Evolutionary conservation across 1,140 invertebrate genomes (phyloP), one percentile per base, ranked within the genome.

Genomic region (Zaprionus ornatus): DNA sequence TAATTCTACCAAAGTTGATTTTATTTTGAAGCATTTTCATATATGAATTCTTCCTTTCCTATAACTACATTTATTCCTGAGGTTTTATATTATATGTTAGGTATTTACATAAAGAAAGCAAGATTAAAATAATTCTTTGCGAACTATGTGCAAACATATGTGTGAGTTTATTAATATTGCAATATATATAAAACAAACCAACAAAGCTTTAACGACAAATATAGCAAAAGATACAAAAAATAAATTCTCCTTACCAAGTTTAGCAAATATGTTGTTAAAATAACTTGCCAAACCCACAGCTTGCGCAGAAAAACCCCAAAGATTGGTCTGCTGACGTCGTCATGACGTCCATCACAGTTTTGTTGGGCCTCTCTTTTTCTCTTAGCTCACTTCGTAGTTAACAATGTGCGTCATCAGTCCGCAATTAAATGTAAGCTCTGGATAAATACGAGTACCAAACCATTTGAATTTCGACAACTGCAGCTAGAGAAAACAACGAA

Each of bases 331-430:
- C n/a, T 45, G 40, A 45, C 40, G 7, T 45, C n/a, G 40, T 3
- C 40, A 17, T 45, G 40, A 45, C 40, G n/a, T 45, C 17, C 40
- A 45, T 45, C 40, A 45, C n/a, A 45, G 7, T 17, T 17, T 45
- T 5, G 40, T 7, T 17, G n/a, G 6, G n/a, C 15, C n/a, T 9
- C n/a, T 45, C 40, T 17, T 9, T 45, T 45, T 9, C 17, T 45
- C n/a, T 7, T n/a, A 17, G n/a, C 9, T 45, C 40, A 45, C 6
- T 45, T 17, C 40, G n/a, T 42, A 45, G 17, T 73, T 56, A 54
- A 71, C 69, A 73, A 65, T 73, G 57, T 59, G 61, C 75, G 61
- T 66, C 62, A 80, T 78, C 70, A 72, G 64, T 52, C 17, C 50
- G 23, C 62, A 70, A 67, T 74, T 69, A 74, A 79, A 45, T 72